Percentiles rank a stretch among this genome's conserved stretches.
phyloP scores from a whole-genome alignment of 2,113 vertebrate genomes.

The Lamprotornis superbus region DNA sequence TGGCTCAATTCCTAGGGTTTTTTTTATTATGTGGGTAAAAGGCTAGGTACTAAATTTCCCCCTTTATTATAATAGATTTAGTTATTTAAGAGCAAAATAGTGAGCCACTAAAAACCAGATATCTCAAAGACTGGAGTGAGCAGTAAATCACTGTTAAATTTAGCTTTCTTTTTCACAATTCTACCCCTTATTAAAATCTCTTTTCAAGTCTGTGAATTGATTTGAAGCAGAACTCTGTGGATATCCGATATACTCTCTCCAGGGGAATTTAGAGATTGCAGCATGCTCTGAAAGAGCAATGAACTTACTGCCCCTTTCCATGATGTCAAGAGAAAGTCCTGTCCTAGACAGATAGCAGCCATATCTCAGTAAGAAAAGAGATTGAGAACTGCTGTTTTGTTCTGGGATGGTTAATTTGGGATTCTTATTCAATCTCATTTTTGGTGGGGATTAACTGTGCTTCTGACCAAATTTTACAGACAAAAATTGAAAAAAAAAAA shows the following conservation, averaged over 20 bases:
- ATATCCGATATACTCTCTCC: neutral
- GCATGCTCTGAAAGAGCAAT: neutral
- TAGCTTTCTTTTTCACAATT: neutral
- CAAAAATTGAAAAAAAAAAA: neutral
- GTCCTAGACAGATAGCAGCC: neutral
- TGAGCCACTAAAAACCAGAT: neutral
- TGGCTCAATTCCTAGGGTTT: neutral
- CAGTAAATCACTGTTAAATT: neutral
- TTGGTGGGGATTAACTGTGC: neutral
- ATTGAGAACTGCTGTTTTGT: neutral
- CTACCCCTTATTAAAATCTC: neutral
- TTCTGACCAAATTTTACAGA: neutral
- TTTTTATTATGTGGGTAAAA: neutral
- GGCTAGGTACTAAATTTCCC: neutral
- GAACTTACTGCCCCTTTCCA: neutral
- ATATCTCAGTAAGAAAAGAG: neutral
- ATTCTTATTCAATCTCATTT: neutral
- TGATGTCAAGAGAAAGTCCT: neutral
- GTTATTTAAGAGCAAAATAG: neutral
- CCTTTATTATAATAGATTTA: neutral
- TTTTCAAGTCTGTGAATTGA: neutral
- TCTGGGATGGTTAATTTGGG: neutral
- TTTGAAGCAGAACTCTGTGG: slow-evolving; percentile 17
- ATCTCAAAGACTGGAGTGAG: neutral
- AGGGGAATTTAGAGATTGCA: neutral